phyloP scores from a whole-genome alignment of 1,140 invertebrate species.

The Hyles vespertilio region DNA sequence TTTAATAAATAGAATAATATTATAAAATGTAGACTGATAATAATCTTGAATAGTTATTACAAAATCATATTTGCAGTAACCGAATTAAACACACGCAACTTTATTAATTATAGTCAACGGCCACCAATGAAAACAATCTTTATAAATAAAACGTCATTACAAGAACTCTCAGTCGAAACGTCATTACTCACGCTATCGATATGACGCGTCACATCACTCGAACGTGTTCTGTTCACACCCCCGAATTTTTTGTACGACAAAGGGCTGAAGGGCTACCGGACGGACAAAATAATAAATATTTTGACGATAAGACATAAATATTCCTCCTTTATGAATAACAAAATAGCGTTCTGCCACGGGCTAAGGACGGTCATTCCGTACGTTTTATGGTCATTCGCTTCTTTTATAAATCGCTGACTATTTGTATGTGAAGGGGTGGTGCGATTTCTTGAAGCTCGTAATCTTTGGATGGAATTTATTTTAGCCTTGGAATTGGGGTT shows the following conservation, averaged over 20 bases:
- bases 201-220: slow-evolving; percentile 26
- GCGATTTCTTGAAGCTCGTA: slow-evolving; percentile 23
- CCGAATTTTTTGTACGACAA: slow-evolving; percentile 62
- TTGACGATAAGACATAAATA: slow-evolving; percentile 75
- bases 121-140: too few relatives aligned
- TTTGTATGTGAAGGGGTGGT: slow-evolving; percentile 52
- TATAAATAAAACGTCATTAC: too few relatives aligned
- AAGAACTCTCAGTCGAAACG: too few relatives aligned
- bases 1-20: too few relatives aligned
- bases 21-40: too few relatives aligned
- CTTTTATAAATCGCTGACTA: slow-evolving; percentile 62
- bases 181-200: slow-evolving; percentile 5
- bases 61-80: too few relatives aligned
- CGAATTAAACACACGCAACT: too few relatives aligned
- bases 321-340: slow-evolving; percentile 73
- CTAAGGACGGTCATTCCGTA: slow-evolving; percentile 57
- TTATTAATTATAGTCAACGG: too few relatives aligned
- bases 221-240: slow-evolving; percentile 57
- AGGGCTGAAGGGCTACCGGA: slow-evolving; percentile 54
- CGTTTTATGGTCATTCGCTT: slow-evolving; percentile 61
- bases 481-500: neutral
- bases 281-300: slow-evolving; percentile 75
- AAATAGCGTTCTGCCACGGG: slow-evolving; percentile 52
- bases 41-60: too few relatives aligned
- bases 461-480: slow-evolving; percentile 9